Conservation (phyloP, 2,797 vertebrate genomes). For the Percopsis omiscomaycus region DNA sequence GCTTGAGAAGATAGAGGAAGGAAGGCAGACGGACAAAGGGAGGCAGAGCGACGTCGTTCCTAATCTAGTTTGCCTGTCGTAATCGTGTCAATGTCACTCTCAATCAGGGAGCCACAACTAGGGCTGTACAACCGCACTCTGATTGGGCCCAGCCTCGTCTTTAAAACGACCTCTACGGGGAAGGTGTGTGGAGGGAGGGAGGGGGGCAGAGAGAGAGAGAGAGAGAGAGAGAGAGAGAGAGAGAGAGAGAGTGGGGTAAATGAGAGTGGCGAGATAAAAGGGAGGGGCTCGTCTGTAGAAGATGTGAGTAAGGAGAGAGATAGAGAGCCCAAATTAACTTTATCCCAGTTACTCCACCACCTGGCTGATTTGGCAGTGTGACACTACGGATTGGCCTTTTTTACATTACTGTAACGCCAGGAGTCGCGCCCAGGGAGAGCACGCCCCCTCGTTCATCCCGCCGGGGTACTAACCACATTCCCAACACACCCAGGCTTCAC, state of each 20-base stretch:
- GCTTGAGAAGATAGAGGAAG: neutral
- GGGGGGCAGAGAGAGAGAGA: slow-evolving; percentile 7
- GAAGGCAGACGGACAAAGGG: slow-evolving; percentile 63
- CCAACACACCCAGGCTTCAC: too few relatives aligned
- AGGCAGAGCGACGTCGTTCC: slow-evolving; percentile 76
- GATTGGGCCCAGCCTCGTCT: slow-evolving; percentile 77
- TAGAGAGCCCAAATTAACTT: slow-evolving; percentile 66
- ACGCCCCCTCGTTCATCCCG: too few relatives aligned
- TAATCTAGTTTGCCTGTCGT: slow-evolving; percentile 84
- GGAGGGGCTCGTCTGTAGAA: slow-evolving; percentile 55
- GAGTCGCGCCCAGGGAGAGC: too few relatives aligned
- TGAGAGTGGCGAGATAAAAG: slow-evolving; percentile 34
- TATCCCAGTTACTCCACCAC: slow-evolving; percentile 73
- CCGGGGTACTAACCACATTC: too few relatives aligned
- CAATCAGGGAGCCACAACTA: slow-evolving; percentile 83
- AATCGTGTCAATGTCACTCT: slow-evolving; percentile 87
- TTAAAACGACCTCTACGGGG: slow-evolving; percentile 76
- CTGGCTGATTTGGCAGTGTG: slow-evolving; percentile 65
- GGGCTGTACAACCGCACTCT: slow-evolving; percentile 80
- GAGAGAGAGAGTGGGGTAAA: neutral
- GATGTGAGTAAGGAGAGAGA: slow-evolving; percentile 61
- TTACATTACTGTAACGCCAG: slow-evolving; percentile 58
- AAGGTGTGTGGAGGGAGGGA: slow-evolving; percentile 38
- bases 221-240: neutral
- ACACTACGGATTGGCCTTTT: slow-evolving; percentile 68